phyloP scores from a whole-genome alignment of 2,113 vertebrate species.

The Poeciliopsis turrubarensis region DNA sequence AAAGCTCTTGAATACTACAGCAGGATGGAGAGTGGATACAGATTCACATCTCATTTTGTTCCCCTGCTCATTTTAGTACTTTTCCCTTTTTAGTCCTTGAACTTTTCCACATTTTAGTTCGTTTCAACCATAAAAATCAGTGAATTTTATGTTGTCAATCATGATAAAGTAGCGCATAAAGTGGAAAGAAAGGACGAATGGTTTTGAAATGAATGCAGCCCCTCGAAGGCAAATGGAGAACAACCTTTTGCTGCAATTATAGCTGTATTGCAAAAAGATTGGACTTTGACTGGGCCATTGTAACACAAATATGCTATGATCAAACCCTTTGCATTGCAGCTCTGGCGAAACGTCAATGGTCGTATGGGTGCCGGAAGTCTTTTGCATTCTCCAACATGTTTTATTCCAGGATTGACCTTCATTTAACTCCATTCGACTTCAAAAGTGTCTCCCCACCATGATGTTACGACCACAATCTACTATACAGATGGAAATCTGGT shows the following conservation, averaged over 20 bases:
- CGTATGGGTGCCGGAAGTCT: not conserved
- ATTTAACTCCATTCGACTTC: not conserved
- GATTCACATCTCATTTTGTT: constrained; percentile 53
- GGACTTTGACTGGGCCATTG: not conserved
- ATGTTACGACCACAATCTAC: not conserved
- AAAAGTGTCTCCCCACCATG: not conserved
- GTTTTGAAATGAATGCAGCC: not conserved
- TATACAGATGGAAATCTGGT: not conserved
- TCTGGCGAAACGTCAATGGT: not conserved
- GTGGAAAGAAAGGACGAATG: not conserved
- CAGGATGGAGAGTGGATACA: constrained; percentile 52
- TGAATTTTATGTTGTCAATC: not conserved
- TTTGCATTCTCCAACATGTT: not conserved
- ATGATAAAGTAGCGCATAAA: not conserved
- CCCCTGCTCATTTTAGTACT: not conserved
- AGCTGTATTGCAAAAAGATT: not conserved
- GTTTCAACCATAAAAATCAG: not conserved
- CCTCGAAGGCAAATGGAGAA: not conserved
- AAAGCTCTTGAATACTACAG: constrained; percentile 22
- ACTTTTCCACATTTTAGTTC: not conserved
- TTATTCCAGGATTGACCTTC: not conserved
- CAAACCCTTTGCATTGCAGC: not conserved
- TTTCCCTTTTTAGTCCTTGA: not conserved
- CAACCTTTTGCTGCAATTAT: not conserved
- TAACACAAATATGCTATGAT: not conserved